Conservation (phyloP, 2,888 invertebrate genomes). For the Tromatobia lineatoria region DNA sequence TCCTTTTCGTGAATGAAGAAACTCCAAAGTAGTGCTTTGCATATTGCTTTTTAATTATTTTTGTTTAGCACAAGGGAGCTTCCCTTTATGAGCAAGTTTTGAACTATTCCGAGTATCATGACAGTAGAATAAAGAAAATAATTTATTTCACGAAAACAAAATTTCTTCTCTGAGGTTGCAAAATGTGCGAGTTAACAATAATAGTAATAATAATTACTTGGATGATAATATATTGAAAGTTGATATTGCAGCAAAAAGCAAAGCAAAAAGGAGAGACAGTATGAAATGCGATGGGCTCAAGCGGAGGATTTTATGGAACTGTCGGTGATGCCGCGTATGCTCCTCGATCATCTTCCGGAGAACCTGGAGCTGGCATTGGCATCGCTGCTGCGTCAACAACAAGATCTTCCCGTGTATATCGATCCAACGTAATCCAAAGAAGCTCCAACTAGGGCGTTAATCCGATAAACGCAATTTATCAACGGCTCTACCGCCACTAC, state of each 20-base stretch:
- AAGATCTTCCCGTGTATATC: slow-evolving; percentile 76
- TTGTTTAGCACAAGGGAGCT: too few relatives aligned
- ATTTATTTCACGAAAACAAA: too few relatives aligned
- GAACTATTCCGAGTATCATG: too few relatives aligned
- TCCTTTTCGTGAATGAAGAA: too few relatives aligned
- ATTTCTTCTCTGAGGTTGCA: too few relatives aligned
- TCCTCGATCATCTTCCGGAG: slow-evolving; percentile 94
- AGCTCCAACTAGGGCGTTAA: neutral
- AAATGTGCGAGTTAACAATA: neutral
- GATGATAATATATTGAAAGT: neutral
- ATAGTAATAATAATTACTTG: neutral
- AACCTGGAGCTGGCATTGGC: slow-evolving; percentile 91
- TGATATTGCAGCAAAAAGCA: slow-evolving; percentile 2
- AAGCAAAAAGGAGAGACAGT: slow-evolving; percentile 86
- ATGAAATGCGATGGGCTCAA: slow-evolving; percentile 93
- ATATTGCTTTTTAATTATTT: too few relatives aligned
- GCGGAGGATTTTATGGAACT: slow-evolving; percentile 93
- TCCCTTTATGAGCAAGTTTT: too few relatives aligned
- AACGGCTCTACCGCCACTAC: neutral
- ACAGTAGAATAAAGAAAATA: too few relatives aligned
- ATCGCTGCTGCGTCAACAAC: slow-evolving; percentile 87
- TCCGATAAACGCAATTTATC: neutral
- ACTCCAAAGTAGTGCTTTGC: too few relatives aligned
- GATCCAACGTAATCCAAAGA: slow-evolving; percentile 64
- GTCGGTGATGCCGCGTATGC: slow-evolving; percentile 94